Percentiles rank a stretch among this genome's conserved stretches.
Evolutionary conservation across 2,888 invertebrate species (phyloP).

Genomic region (Melieria picta): DNA sequence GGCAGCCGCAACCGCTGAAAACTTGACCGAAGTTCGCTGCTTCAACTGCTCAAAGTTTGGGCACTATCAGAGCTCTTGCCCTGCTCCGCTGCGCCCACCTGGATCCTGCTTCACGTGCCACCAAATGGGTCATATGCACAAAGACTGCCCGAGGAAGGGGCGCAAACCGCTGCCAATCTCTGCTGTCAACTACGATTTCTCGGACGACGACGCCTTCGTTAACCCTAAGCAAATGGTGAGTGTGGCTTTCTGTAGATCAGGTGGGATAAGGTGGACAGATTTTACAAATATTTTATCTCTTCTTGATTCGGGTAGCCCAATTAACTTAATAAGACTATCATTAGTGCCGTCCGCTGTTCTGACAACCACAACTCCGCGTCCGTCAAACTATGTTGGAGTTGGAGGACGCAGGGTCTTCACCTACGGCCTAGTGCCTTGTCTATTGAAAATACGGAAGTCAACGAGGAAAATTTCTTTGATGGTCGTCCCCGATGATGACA

Average conservation of each 20-base stretch:
- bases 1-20: neutral
- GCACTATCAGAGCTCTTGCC: constrained; percentile 8
- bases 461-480: neutral
- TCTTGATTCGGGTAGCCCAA: constrained; percentile 7
- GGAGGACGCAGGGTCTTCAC: neutral
- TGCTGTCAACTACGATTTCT: too few relatives aligned
- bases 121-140: constrained; percentile 12
- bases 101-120: constrained; percentile 11
- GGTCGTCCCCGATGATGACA: neutral
- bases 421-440: neutral
- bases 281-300: constrained; percentile 6
- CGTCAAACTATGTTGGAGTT: constrained; percentile 3
- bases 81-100: constrained; percentile 4
- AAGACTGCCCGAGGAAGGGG: too few relatives aligned
- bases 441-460: neutral
- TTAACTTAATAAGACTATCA: constrained; percentile 4
- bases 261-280: neutral
- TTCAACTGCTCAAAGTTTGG: constrained; percentile 21
- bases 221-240: constrained; percentile 2
- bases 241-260: neutral
- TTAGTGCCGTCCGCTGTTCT: neutral
- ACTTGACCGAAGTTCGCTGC: neutral
- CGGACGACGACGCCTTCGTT: neutral
- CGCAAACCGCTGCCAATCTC: too few relatives aligned
- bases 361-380: neutral